Evolutionary conservation across 2,797 vertebrate genomes (phyloP), one percentile per base, ranked within the genome.

Genomic region (Alouatta caraya): DNA sequence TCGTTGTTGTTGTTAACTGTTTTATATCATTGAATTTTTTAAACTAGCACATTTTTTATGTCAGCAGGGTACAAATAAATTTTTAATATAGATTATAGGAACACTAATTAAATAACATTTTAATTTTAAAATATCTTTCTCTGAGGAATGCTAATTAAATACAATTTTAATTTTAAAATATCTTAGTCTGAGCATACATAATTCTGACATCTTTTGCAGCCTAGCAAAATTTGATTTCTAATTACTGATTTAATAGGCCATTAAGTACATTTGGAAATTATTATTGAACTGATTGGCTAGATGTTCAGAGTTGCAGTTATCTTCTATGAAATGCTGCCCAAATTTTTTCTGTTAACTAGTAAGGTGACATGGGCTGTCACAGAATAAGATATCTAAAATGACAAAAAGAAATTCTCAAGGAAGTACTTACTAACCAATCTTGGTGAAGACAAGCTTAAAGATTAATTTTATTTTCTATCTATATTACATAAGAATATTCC

Each of bases 241-340:
- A 97, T 98, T 98, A 97, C 96, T 97, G 95, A 95, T 96, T 97
- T 98, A 98, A 97, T 98, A 95, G 91, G 96, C 97, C 97, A 98
- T 98, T 98, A 98, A 97, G 96, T 98, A 96, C 97, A 98, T 97
- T 98, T 98, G 91, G 97, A 98, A 98, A 97, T 98, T 98, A 97
- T 98, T 98, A 97, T 98, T 96, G 97, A 98, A 97, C 96, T 97
- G 96, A 95, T 96, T 88, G 93, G 80, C 91, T 87, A 95, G 95
- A 98, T 96, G 64, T 97, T 96, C 86, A 85, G 94, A 92, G 90
- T 97, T 97, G 33, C 44, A 95, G 92, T 88, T 96, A 80, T 80
- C 59, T 22, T 96, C 94, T 97, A 11, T 97, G 92, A 96, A 97
- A 97, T 94, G n/a, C 90, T 78, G 80, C 75, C 90, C 87, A 84